Evolutionary conservation across 2,888 invertebrate genomes (phyloP).

Genomic region (Conomelus anceps): DNA sequence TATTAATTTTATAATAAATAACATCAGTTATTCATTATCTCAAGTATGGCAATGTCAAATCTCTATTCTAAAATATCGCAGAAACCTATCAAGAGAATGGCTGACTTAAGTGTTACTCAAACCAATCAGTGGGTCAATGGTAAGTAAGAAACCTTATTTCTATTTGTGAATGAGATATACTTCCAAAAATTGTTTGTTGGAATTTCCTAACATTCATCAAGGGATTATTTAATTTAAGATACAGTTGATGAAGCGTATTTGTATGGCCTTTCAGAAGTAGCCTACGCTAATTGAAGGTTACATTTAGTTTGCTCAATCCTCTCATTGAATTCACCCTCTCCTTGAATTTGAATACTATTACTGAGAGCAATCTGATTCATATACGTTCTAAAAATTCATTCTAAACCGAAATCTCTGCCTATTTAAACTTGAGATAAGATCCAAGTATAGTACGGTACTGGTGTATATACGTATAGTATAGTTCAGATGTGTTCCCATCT

Average conservation of each 20-base stretch:
- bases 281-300: not conserved
- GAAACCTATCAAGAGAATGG: slow-evolving; percentile 68
- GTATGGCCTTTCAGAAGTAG: not conserved
- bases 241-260: not conserved
- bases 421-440: no score
- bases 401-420: no score
- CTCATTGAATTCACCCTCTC: not conserved
- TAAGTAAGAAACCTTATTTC: slow-evolving; percentile 45
- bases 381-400: no score
- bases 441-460: no score
- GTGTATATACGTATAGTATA: no score
- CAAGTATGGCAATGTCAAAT: slow-evolving; percentile 62
- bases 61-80: slow-evolving; percentile 66
- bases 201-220: not conserved
- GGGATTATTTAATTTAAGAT: no score
- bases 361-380: not conserved
- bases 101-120: slow-evolving; percentile 73
- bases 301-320: not conserved
- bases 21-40: not conserved
- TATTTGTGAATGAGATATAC: not conserved
- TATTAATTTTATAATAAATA: not conserved
- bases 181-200: not conserved
- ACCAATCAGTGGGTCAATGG: slow-evolving; percentile 83
- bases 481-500: no score
- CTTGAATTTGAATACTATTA: not conserved